phyloP scores from a whole-genome alignment of 2,797 vertebrate genomes.

The Steatocranus sp. region DNA sequence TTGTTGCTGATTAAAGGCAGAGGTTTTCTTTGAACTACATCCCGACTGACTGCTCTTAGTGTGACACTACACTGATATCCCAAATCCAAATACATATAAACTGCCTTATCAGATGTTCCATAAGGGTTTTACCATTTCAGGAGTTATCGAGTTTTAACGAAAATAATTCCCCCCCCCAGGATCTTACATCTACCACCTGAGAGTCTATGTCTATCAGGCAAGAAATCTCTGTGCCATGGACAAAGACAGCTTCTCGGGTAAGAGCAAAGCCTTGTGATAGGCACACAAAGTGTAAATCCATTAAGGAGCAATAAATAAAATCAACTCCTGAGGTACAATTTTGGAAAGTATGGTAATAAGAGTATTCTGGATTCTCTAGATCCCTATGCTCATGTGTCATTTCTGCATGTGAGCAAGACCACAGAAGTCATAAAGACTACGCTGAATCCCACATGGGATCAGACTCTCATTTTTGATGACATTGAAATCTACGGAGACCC shows the following conservation, averaged over 20 bases:
- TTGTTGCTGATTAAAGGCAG: conserved; percentile 36
- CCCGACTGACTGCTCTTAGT: background rate
- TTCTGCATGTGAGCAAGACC: conserved; percentile 94
- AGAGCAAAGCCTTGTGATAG: conserved; percentile 2
- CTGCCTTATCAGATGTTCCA: background rate
- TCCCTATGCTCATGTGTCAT: conserved; percentile 93
- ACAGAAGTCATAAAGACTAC: conserved; percentile 87
- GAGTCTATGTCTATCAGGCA: conserved; percentile 94
- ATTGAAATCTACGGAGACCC: conserved; percentile 93
- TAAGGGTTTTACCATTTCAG: background rate
- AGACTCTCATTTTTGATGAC: conserved; percentile 94
- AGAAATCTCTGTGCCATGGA: conserved; percentile 92
- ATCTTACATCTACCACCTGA: conserved; percentile 86
- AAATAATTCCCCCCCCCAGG: conserved; percentile 58
- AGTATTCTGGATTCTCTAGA: conserved; percentile 67
- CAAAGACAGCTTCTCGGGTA: conserved; percentile 98
- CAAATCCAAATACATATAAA: background rate
- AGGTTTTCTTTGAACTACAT: background rate
- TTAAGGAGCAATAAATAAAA: background rate
- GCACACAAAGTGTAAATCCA: background rate
- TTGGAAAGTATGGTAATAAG: background rate
- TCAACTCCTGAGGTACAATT: background rate
- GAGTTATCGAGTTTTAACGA: background rate
- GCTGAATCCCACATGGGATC: conserved; percentile 96
- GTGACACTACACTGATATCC: background rate